Conservation (phyloP, 2,888 invertebrate species). For the Cheilosia vernalis region DNA sequence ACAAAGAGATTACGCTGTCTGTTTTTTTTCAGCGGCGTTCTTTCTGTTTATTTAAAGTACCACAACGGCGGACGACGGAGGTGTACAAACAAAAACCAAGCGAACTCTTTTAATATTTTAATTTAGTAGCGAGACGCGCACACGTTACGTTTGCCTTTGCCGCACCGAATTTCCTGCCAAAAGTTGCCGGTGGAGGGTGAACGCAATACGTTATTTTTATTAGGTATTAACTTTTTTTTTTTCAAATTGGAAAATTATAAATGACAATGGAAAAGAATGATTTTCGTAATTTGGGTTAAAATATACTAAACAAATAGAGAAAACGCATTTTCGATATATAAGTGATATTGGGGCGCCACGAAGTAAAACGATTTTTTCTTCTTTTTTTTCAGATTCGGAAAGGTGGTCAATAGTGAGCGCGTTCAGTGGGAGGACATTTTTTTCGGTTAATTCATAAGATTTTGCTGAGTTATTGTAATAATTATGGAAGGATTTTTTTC, state of each 20-base stretch:
- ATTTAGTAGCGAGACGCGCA: constrained; percentile 38
- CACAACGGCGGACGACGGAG: constrained; percentile 55
- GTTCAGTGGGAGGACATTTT: constrained; percentile 25
- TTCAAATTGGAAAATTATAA: constrained; percentile 38
- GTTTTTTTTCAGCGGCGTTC: constrained; percentile 2
- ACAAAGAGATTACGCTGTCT: constrained; percentile 36
- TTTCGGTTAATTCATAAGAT: constrained; percentile 19
- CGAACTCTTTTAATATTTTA: constrained; percentile 42
- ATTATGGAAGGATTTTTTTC: too few species aligned
- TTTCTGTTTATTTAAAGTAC: constrained; percentile 59
- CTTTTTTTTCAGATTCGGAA: constrained; percentile 7
- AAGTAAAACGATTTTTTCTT: constrained; percentile 14
- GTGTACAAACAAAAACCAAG: constrained; percentile 46
- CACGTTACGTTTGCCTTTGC: constrained; percentile 36
- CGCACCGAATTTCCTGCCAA: constrained; percentile 53
- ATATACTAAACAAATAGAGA: constrained; percentile 34
- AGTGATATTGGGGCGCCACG: constrained; percentile 54
- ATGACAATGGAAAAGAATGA: constrained; percentile 69
- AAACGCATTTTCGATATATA: constrained; percentile 39
- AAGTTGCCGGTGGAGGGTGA: constrained; percentile 25
- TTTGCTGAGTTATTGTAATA: constrained; percentile 9
- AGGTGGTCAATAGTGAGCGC: too few species aligned
- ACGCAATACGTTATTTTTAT: neutral
- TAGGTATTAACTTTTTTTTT: neutral
- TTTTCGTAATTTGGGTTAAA: constrained; percentile 68